Conservation (phyloP, 2,113 vertebrate species). For the Silurus glanis region DNA sequence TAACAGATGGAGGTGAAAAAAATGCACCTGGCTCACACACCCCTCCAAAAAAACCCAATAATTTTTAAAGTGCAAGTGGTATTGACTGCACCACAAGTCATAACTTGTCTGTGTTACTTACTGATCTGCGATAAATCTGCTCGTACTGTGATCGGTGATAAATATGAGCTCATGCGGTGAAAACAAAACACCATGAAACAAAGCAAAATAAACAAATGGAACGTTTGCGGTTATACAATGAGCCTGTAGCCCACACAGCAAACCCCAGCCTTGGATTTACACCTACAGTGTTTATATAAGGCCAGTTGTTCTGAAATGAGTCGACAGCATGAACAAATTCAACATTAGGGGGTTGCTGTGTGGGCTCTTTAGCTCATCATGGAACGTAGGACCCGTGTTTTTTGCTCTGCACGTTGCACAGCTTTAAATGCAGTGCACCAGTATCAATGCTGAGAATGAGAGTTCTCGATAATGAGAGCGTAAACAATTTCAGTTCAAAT, state of each 20-base stretch:
- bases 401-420: conserved; percentile 7
- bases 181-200: neutral
- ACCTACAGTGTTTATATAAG: conserved; percentile 27
- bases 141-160: neutral
- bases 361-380: neutral
- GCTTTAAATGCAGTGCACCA: neutral
- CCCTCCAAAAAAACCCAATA: no score
- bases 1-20: neutral
- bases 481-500: neutral
- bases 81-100: neutral
- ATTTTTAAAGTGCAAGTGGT: neutral
- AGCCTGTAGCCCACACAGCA: neutral
- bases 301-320: conserved; percentile 20
- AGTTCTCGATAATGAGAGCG: neutral
- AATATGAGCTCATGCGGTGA: neutral
- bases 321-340: conserved; percentile 4
- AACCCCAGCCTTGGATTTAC: conserved; percentile 20
- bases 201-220: conserved; percentile 17
- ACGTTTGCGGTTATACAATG: conserved; percentile 24
- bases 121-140: neutral
- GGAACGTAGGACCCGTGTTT: neutral
- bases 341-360: conserved; percentile 20
- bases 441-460: neutral
- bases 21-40: no score
- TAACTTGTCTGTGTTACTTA: conserved; percentile 1